phyloP scores from a whole-genome alignment of 2,797 vertebrate genomes.

The Eupleurogrammus muticus region DNA sequence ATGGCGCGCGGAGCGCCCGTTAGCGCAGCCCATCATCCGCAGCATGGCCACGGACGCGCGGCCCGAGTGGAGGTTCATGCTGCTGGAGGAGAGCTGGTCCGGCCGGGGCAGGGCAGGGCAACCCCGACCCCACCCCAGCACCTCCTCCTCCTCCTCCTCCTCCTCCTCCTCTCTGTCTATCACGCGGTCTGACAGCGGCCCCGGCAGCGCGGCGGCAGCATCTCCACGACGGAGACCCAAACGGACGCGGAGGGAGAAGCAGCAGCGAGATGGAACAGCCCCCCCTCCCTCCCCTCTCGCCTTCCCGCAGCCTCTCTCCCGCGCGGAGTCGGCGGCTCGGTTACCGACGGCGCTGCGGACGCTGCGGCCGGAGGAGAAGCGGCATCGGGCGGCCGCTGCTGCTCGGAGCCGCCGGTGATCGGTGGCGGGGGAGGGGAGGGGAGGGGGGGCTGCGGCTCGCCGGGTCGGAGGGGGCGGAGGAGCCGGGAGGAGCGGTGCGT shows the following conservation, averaged over 20 bases:
- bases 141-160: conserved; percentile 38
- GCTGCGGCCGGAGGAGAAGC: conserved; percentile 53
- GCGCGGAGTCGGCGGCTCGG: conserved; percentile 41
- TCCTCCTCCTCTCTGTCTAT: conserved; percentile 53
- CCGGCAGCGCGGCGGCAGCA: conserved; percentile 69
- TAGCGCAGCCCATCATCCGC: conserved; percentile 95
- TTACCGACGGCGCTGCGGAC: conserved; percentile 44
- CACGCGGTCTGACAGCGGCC: conserved; percentile 82
- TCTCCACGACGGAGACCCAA: conserved; percentile 48
- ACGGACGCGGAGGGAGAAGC: conserved; percentile 45
- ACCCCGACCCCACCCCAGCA: conserved; percentile 72
- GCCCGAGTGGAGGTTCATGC: conserved; percentile 93
- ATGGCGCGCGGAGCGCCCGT: conserved; percentile 96
- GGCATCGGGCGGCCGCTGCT: conserved; percentile 55
- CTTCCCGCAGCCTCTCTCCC: conserved; percentile 4
- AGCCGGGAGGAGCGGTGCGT: conserved; percentile 29
- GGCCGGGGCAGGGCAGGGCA: conserved; percentile 74
- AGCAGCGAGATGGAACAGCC: conserved; percentile 21
- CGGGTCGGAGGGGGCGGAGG: conserved; percentile 10
- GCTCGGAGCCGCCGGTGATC: conserved; percentile 48
- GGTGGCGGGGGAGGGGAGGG: conserved; percentile 47
- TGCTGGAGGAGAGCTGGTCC: conserved; percentile 79
- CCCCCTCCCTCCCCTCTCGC: conserved; percentile 47
- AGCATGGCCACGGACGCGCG: conserved; percentile 92
- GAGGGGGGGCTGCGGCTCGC: conserved; percentile 34